Conservation (phyloP, 2,888 invertebrate genomes). For the Amaurobius ferox region DNA sequence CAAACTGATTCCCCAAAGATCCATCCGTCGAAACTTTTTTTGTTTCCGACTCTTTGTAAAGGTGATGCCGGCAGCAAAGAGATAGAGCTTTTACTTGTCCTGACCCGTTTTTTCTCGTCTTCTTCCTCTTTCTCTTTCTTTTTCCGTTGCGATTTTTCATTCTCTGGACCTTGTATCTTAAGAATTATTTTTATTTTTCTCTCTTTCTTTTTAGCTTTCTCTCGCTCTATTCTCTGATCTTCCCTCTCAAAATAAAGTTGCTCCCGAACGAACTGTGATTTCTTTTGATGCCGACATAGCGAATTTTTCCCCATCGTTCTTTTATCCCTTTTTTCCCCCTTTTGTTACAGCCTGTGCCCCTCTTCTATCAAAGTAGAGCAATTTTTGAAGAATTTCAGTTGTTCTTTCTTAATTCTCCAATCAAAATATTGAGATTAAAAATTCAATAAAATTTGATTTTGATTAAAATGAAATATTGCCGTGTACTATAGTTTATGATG, state of each 20-base stretch:
- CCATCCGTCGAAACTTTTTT: slow-evolving; percentile 56
- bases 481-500: too few species aligned
- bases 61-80: slow-evolving; percentile 28
- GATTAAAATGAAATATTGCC: too few species aligned
- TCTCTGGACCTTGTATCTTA: slow-evolving; percentile 27
- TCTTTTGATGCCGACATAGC: slow-evolving; percentile 72
- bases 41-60: slow-evolving; percentile 38
- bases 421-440: background rate
- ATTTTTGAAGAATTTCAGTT: background rate
- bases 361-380: background rate
- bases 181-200: slow-evolving; percentile 17
- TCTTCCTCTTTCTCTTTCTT: background rate
- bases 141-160: slow-evolving; percentile 25
- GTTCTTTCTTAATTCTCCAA: background rate
- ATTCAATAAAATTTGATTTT: too few species aligned
- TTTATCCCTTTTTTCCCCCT: slow-evolving; percentile 31
- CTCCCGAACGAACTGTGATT: slow-evolving; percentile 64
- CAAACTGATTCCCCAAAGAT: slow-evolving; percentile 44
- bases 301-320: slow-evolving; percentile 35
- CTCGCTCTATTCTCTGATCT: slow-evolving; percentile 64
- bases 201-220: slow-evolving; percentile 64
- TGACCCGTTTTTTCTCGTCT: slow-evolving; percentile 53
- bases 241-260: slow-evolving; percentile 72
- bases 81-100: slow-evolving; percentile 71
- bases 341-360: slow-evolving; percentile 11